Conservation (phyloP, 2,797 vertebrate genomes). For the Crocodylus rhombifer region DNA sequence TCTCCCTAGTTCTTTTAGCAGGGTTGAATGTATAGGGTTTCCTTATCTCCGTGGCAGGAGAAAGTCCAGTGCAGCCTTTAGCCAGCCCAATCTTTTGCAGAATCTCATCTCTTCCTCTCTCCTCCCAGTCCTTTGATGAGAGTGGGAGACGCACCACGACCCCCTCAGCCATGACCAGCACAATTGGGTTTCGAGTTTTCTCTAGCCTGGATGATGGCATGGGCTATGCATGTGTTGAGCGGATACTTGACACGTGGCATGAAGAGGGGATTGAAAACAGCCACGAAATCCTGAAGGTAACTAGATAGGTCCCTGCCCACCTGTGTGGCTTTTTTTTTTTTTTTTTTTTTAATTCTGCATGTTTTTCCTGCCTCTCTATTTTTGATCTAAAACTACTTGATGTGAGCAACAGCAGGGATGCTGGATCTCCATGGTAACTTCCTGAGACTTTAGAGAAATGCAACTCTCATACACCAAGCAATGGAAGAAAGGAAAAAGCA, state of each 20-base stretch:
- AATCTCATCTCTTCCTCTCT: neutral
- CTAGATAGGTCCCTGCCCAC: accelerated
- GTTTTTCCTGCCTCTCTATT: accelerated
- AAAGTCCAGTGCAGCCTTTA: neutral
- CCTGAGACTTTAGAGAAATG: accelerated
- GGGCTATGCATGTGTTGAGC: conserved; percentile 88
- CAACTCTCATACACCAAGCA: neutral
- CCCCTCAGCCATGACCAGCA: conserved; percentile 84
- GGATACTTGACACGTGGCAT: conserved; percentile 91
- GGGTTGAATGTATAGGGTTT: neutral
- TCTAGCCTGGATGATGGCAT: conserved; percentile 93
- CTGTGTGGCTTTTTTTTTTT: accelerated
- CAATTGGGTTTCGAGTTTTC: conserved; percentile 89
- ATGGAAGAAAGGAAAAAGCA: neutral
- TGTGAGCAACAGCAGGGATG: accelerated
- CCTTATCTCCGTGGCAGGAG: accelerated
- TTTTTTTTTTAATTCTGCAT: accelerated
- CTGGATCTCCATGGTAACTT: neutral
- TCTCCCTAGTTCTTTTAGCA: neutral
- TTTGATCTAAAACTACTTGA: neutral
- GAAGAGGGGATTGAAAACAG: conserved; percentile 95
- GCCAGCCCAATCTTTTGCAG: neutral
- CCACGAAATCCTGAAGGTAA: conserved; percentile 92
- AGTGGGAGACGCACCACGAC: conserved; percentile 87
- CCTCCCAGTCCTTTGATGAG: conserved; percentile 91